These are phyloP conservation scores for Falco biarmicus DNA, from an alignment of 2,797 vertebrate genomes.

Conservation along the genomic window DNA sequence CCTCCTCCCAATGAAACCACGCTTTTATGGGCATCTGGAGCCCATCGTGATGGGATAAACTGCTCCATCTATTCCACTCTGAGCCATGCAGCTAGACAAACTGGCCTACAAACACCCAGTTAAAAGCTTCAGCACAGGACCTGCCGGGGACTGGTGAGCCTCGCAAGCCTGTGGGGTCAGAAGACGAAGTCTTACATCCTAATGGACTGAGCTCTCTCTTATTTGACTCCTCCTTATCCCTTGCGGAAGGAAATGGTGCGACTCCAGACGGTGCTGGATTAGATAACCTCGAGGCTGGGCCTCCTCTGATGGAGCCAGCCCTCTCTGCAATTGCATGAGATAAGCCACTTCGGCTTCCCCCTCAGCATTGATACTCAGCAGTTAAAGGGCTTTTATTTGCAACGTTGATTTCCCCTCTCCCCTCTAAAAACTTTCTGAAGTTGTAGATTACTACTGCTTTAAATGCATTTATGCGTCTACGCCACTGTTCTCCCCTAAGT, in stretches of 20 bases:
- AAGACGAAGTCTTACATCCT: neutral
- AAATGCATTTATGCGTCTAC: neutral
- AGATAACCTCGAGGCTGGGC: constrained; percentile 44
- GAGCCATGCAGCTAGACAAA: neutral
- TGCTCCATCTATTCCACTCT: neutral
- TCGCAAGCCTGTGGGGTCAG: neutral
- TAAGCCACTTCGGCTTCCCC: neutral
- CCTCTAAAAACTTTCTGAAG: constrained; percentile 24
- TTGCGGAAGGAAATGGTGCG: neutral
- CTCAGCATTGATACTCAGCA: neutral
- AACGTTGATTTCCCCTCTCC: neutral
- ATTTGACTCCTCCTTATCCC: neutral
- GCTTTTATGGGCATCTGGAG: neutral
- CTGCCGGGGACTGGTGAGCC: accelerated
- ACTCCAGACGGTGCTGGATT: neutral
- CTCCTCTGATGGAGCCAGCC: constrained; percentile 31
- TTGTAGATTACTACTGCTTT: neutral
- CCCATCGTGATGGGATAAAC: neutral
- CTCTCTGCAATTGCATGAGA: neutral
- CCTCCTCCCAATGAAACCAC: neutral
- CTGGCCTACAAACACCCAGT: neutral
- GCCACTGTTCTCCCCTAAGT: neutral
- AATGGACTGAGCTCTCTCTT: neutral
- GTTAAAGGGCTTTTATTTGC: constrained; percentile 3
- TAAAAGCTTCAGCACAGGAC: neutral